Evolutionary conservation across 1,140 invertebrate genomes (phyloP), one percentile per base, ranked within the genome.

Genomic region (Fopius arisanus): DNA sequence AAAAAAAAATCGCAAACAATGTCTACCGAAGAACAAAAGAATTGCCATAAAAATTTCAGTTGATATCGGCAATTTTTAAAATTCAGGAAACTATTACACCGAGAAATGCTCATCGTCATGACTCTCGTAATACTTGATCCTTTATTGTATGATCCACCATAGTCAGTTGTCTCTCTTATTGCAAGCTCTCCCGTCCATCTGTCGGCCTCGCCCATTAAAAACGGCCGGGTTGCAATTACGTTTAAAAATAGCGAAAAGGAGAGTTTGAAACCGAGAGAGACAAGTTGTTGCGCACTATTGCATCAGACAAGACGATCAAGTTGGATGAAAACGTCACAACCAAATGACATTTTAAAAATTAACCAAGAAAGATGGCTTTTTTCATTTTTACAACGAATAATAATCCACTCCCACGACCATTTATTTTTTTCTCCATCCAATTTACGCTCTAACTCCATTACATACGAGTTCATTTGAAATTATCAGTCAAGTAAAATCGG

Each of bases 241-340:
- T 83, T 84, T 85, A 86, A 87, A 87, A 87, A 87, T 87, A 87
- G 84, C 84, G 73, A 77, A 77, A 77, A 83, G 76, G 77, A 76
- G 77, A 71, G 82, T 81, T 51, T 26, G 26, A n/a, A 26, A 67
- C 23, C 26, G 66, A 26, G 29, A 63, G 65, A 66, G 54, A 68
- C 43, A 37, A 63, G 62, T 67, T 48, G 81, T 83, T 82, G 80
- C 80, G 78, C 81, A 84, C 82, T 79, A 87, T 86, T 87, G 86
- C 86, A 83, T 86, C 85, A 87, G 84, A 82, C 82, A 78, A 68
- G 76, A 79, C 76, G 65, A 76, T 48, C 76, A 65, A 73, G 66
- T 71, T 67, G 40, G 9, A 62, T 62, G 69, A 72, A 73, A 70
- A 70, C 72, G 62, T 73, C 68, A 76, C 37, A 40, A 67, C 37